Evolutionary conservation across 1,140 invertebrate species (phyloP).

Genomic region (Wiebesia pumilae): DNA sequence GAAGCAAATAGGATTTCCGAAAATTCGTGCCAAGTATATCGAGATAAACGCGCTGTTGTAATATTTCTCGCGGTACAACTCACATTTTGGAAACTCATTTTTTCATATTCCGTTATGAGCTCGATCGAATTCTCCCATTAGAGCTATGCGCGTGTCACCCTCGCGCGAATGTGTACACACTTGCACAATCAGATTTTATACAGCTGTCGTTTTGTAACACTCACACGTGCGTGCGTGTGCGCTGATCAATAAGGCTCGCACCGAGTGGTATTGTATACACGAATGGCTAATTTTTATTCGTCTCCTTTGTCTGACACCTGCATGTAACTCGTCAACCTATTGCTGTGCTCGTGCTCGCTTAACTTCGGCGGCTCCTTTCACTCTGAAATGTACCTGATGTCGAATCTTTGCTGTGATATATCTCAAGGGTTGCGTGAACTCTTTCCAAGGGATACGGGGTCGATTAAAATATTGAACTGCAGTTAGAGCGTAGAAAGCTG

Average conservation of each 20-base stretch:
- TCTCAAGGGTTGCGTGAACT: too few relatives aligned
- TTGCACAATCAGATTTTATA: not conserved
- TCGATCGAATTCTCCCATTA: conserved; percentile 9
- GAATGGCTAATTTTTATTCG: conserved; percentile 2
- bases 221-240: not conserved
- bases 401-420: conserved; percentile 5
- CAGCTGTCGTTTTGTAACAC: not conserved
- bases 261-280: not conserved
- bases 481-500: too few relatives aligned
- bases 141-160: not conserved
- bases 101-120: not conserved
- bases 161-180: not conserved
- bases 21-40: not conserved
- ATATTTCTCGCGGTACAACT: not conserved
- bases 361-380: not conserved
- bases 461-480: too few relatives aligned
- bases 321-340: not conserved
- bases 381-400: not conserved
- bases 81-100: not conserved
- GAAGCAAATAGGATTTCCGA: too few relatives aligned
- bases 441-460: not conserved
- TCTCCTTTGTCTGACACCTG: not conserved
- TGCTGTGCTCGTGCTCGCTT: not conserved
- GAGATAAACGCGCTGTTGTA: not conserved
- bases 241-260: not conserved